phyloP scores from a whole-genome alignment of 2,797 vertebrate genomes.

The Epinephelus awoara region DNA sequence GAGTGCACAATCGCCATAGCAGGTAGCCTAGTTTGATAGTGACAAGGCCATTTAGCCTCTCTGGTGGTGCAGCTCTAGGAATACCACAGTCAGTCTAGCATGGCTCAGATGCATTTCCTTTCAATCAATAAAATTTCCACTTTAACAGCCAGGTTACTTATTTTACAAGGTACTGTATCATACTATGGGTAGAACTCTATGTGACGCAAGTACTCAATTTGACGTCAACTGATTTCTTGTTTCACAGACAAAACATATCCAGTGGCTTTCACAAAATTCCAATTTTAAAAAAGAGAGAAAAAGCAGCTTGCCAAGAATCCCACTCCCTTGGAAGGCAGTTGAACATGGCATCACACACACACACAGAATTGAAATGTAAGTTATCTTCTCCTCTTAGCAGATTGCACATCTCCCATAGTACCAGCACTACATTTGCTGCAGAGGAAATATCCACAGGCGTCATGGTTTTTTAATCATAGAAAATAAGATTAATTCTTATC shows the following conservation, averaged over 20 bases:
- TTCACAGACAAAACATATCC: neutral
- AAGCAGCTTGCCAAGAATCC: neutral
- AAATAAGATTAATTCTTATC: constrained; percentile 8
- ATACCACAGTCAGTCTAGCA: neutral
- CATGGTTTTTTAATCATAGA: neutral
- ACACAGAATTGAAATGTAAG: neutral
- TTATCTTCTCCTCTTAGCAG: constrained; percentile 2
- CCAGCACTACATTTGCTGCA: neutral
- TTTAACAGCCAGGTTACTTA: neutral
- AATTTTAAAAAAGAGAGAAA: neutral
- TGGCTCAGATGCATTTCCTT: neutral
- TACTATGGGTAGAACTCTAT: neutral
- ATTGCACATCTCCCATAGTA: neutral
- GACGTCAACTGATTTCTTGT: neutral
- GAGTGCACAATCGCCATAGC: no score
- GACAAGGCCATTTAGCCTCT: no score
- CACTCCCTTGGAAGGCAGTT: neutral
- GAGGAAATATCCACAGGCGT: constrained; percentile 5
- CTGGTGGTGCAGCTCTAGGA: no score
- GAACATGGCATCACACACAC: neutral
- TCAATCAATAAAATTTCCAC: neutral
- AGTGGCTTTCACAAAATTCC: neutral
- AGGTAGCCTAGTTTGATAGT: no score
- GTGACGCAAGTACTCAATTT: neutral
- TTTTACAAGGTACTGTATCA: neutral